Evolutionary conservation across 1,140 invertebrate species (phyloP).

Genomic region (Macrobrachium rosenbergii): DNA sequence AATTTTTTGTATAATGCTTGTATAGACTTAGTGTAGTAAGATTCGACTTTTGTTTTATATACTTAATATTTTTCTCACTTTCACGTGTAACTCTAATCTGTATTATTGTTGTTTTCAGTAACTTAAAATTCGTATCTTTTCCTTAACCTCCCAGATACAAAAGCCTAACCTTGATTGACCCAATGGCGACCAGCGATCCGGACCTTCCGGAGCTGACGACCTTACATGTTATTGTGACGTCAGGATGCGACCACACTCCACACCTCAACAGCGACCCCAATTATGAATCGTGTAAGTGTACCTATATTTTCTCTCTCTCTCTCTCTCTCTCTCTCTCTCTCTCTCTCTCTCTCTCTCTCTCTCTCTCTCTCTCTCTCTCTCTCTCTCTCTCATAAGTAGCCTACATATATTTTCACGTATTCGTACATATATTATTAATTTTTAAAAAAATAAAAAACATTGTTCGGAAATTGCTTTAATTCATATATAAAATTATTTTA

Average conservation of each 20-base stretch:
- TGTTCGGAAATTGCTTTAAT: no score
- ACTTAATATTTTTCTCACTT: no score
- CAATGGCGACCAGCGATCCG: conserved; percentile 29
- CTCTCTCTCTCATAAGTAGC: background rate
- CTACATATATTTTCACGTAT: background rate
- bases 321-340: conserved; percentile 2
- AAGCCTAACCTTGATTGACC: conserved; percentile 42
- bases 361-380: background rate
- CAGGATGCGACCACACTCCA: conserved; percentile 52
- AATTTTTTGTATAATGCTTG: no score
- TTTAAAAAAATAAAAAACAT: no score
- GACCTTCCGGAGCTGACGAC: conserved; percentile 31
- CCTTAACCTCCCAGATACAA: conserved; percentile 29
- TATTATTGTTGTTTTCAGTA: no score
- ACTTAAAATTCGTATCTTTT: background rate
- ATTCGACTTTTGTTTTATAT: no score
- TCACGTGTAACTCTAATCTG: no score
- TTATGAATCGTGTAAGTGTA: conserved; percentile 52
- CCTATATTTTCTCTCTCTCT: background rate
- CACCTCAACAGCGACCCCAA: conserved; percentile 44
- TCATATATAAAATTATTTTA: no score
- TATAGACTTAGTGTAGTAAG: no score
- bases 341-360: background rate
- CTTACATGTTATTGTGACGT: conserved; percentile 35
- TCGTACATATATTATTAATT: no score